Conservation (phyloP, 2,888 invertebrate genomes). For the Limnephilus lunatus region DNA sequence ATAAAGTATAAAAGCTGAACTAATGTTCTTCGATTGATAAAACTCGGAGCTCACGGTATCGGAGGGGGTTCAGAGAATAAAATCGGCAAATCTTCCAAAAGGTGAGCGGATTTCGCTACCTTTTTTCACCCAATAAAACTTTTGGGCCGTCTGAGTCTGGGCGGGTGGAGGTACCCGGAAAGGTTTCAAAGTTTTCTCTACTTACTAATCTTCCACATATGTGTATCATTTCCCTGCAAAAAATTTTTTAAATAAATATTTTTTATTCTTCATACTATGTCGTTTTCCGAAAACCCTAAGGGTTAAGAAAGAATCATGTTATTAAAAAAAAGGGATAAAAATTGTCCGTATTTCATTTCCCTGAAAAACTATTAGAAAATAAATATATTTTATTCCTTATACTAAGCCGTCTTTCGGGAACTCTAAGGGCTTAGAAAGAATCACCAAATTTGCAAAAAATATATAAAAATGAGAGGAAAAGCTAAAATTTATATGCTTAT, state of each 20-base stretch:
- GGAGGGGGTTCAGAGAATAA: slow-evolving; percentile 36
- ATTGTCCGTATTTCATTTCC: not conserved
- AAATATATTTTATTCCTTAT: too few relatives aligned
- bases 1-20: slow-evolving; percentile 45
- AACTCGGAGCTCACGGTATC: slow-evolving; percentile 33
- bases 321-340: too few relatives aligned
- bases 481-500: not conserved
- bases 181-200: slow-evolving; percentile 21
- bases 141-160: slow-evolving; percentile 26
- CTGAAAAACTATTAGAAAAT: not conserved
- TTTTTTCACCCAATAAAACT: slow-evolving; percentile 44
- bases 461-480: not conserved
- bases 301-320: too few relatives aligned
- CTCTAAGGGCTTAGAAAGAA: not conserved
- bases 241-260: too few relatives aligned
- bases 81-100: slow-evolving; percentile 40
- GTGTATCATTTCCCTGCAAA: not conserved
- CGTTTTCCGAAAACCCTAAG: not conserved
- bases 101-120: slow-evolving; percentile 43
- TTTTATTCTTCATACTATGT: too few relatives aligned
- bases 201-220: slow-evolving; percentile 15
- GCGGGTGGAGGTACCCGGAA: not conserved
- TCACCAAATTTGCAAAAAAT: not conserved
- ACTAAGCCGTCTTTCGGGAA: not conserved
- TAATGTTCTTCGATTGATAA: slow-evolving; percentile 40